Percentiles rank a stretch among this genome's conserved stretches.
These are phyloP conservation scores for Pseudochirops corinnae DNA, from an alignment of 2,797 vertebrate species.

Conservation along the genomic window DNA sequence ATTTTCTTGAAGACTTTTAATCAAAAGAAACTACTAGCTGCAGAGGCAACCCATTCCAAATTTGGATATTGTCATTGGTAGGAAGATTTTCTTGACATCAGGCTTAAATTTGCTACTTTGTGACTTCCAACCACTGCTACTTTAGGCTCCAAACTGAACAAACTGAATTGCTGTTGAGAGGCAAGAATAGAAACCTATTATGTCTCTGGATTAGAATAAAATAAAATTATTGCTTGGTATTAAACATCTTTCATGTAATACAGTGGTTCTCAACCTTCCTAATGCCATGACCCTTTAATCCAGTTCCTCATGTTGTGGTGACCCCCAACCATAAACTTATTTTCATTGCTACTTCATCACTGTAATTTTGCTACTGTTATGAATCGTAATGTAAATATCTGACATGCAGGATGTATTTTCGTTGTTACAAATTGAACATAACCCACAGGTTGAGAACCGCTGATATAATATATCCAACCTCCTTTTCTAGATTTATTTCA, in stretches of 20 bases:
- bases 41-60: not conserved
- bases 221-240: not conserved
- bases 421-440: too few relatives aligned
- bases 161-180: not conserved
- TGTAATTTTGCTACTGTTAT: too few relatives aligned
- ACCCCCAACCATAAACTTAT: too few relatives aligned
- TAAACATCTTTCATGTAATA: not conserved
- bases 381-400: too few relatives aligned
- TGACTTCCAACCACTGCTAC: not conserved
- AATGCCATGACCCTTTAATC: too few relatives aligned
- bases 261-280: too few relatives aligned
- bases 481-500: not conserved
- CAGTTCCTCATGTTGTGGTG: too few relatives aligned
- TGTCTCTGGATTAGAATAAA: not conserved
- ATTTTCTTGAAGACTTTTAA: not conserved
- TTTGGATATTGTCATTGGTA: not conserved
- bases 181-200: not conserved
- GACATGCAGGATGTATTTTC: too few relatives aligned
- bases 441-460: too few relatives aligned
- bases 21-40: not conserved
- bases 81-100: not conserved
- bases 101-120: not conserved
- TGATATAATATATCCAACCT: not conserved
- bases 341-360: too few relatives aligned
- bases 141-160: not conserved